A percentile compares a stretch with the other conserved stretches of the same genome.
Conservation (phyloP, 2,888 invertebrate genomes). For the Parelbella ahira region DNA sequence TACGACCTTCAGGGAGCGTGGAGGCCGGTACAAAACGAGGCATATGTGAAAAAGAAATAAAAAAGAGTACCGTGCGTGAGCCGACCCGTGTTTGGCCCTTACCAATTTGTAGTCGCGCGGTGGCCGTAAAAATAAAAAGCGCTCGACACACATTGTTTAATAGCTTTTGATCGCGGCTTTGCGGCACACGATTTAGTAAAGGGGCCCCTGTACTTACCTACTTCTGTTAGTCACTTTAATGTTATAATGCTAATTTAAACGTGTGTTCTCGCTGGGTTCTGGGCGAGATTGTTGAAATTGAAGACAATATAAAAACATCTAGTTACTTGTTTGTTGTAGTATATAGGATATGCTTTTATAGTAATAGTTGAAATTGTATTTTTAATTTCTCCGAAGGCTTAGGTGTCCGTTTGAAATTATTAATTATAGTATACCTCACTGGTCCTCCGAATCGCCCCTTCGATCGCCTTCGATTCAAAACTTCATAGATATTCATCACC, state of each 20-base stretch:
- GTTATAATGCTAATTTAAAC: too few species aligned
- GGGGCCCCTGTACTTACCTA: slow-evolving; percentile 4
- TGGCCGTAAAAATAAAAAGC: slow-evolving; percentile 46
- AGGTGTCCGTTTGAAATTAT: neutral
- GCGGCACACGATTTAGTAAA: slow-evolving; percentile 13
- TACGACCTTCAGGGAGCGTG: slow-evolving; percentile 37
- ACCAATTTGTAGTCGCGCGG: slow-evolving; percentile 58
- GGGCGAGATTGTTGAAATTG: too few species aligned
- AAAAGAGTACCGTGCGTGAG: slow-evolving; percentile 44
- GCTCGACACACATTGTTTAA: slow-evolving; percentile 29
- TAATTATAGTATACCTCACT: slow-evolving; percentile 3
- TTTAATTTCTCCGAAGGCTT: neutral
- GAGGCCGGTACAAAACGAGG: slow-evolving; percentile 51
- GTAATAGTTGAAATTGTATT: too few species aligned
- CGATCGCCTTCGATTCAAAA: too few species aligned
- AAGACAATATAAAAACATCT: too few species aligned
- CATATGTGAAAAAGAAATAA: slow-evolving; percentile 44
- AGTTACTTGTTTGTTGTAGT: too few species aligned
- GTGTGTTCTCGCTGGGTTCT: too few species aligned
- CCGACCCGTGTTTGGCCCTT: slow-evolving; percentile 47
- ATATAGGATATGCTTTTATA: too few species aligned
- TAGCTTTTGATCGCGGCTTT: slow-evolving; percentile 29
- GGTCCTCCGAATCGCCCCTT: slow-evolving; percentile 5
- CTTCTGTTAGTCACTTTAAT: neutral
- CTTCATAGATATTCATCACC: slow-evolving; percentile 13